Evolutionary conservation across 2,888 invertebrate species (phyloP).

Genomic region (Chalcis sispes): DNA sequence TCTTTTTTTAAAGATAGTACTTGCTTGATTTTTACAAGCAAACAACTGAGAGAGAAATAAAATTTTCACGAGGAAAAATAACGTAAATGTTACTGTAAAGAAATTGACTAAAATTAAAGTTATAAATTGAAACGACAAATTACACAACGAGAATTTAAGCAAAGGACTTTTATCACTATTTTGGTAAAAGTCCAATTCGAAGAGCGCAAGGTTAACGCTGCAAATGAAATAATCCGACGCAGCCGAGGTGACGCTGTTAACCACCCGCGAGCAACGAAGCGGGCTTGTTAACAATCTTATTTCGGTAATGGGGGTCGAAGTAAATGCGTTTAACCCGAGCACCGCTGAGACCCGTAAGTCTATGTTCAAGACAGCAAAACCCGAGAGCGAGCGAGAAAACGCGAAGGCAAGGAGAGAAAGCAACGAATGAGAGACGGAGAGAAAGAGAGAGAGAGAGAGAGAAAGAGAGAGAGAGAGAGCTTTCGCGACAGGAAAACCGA

Average conservation of each 20-base stretch:
- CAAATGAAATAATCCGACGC: slow-evolving; percentile 14
- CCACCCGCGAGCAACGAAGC: not conserved
- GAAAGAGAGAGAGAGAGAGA: slow-evolving; percentile 21
- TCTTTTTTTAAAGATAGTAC: too few species aligned
- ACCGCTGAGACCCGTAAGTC: slow-evolving; percentile 29
- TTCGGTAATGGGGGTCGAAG: slow-evolving; percentile 50
- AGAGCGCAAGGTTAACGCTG: too few species aligned
- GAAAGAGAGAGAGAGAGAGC: slow-evolving; percentile 36
- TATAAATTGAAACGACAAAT: not conserved
- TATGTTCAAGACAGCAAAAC: slow-evolving; percentile 35
- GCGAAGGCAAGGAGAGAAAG: slow-evolving; percentile 58
- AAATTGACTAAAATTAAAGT: not conserved
- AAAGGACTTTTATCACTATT: too few species aligned
- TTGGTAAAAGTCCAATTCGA: too few species aligned
- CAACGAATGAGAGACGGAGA: not conserved
- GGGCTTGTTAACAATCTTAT: slow-evolving; percentile 52
- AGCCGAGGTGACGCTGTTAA: slow-evolving; percentile 20
- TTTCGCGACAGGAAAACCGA: slow-evolving; percentile 52
- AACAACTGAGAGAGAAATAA: too few species aligned
- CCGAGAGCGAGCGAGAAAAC: slow-evolving; percentile 50
- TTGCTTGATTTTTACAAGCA: too few species aligned
- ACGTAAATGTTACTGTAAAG: too few species aligned
- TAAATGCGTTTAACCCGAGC: slow-evolving; percentile 51
- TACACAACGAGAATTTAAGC: too few species aligned
- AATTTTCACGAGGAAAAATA: too few species aligned